Evolutionary conservation across 1,140 invertebrate genomes (phyloP), one percentile per base, ranked within the genome.

Genomic region (Magallana ariakensis): DNA sequence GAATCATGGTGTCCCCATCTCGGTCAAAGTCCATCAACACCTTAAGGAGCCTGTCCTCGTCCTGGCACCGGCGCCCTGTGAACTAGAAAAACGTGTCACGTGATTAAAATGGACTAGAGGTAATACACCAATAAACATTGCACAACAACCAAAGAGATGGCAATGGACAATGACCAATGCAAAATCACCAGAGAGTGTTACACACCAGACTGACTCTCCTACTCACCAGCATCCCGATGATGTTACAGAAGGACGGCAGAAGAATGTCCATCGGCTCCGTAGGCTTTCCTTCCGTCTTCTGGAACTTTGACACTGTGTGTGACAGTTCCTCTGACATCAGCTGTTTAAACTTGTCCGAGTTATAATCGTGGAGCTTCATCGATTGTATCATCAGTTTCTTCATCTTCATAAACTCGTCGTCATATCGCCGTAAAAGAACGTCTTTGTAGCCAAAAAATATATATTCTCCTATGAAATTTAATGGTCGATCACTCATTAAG

Each of bases 1-100:
- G 81, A 13, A 89, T 89, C 85, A 89, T 89, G n/a, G 55, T n/a
- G 60, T 89, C 88, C 19, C 88, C 88, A 82, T 89, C 54, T 7
- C 6, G 46, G 26, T 89, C 88, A 81, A 89, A 85, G 15, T 82
- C 75, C 53, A 66, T 58, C 9, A 89, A 46, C 19, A 55, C 26
- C 16, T 87, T 33, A 4, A 81, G 57, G 16, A 87, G 58, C 22
- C 8, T 81, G 54, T 87, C 81, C 9, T 83, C 62, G 22, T 75
- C 70, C 22, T 82, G 8, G 5, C 57, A 70, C n/a, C 60, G 83
- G 5, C 56, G 46, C 5, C 85, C 88, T 6, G 85, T 80, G 87
- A 83, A 88, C 87, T 88, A 54, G n/a, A 70, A 22, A 80, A 15
- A 66, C 33, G 33, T 46, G 33, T 46, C 33, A 46, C 33, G 33